Evolutionary conservation across 1,140 invertebrate species (phyloP).

Genomic region (Notospermus geniculatus): DNA sequence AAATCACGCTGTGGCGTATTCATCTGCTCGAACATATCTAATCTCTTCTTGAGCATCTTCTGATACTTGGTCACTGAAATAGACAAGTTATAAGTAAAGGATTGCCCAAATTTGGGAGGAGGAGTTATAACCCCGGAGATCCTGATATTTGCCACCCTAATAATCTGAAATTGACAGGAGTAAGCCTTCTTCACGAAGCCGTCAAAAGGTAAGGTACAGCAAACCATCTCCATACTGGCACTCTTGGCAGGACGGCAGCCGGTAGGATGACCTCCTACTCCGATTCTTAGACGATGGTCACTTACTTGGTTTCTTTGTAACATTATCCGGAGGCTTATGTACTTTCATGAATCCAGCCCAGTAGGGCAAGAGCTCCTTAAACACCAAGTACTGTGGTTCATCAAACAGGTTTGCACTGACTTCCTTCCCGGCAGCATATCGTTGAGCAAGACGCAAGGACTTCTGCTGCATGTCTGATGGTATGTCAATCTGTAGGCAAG

Average conservation of each 20-base stretch:
- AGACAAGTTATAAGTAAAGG: no score
- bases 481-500: conserved; percentile 46
- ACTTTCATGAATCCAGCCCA: conserved; percentile 50
- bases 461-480: conserved; percentile 43
- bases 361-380: conserved; percentile 54
- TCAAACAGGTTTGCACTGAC: conserved; percentile 48
- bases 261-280: no score
- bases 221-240: no score
- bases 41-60: conserved; percentile 39
- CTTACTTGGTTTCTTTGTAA: conserved; percentile 41
- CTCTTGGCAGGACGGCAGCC: no score
- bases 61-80: conserved; percentile 46
- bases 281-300: no score
- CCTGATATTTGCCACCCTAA: no score
- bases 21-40: conserved; percentile 45
- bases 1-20: conserved; percentile 39
- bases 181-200: no score
- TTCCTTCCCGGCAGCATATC: conserved; percentile 47
- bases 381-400: conserved; percentile 49
- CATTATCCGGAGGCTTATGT: conserved; percentile 33
- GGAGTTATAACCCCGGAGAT: no score
- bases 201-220: no score
- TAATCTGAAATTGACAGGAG: no score
- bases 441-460: conserved; percentile 40
- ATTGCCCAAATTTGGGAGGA: no score